These are phyloP conservation scores for Tenthredo amoena DNA, from an alignment of 2,888 invertebrate genomes.

Conservation along the genomic window DNA sequence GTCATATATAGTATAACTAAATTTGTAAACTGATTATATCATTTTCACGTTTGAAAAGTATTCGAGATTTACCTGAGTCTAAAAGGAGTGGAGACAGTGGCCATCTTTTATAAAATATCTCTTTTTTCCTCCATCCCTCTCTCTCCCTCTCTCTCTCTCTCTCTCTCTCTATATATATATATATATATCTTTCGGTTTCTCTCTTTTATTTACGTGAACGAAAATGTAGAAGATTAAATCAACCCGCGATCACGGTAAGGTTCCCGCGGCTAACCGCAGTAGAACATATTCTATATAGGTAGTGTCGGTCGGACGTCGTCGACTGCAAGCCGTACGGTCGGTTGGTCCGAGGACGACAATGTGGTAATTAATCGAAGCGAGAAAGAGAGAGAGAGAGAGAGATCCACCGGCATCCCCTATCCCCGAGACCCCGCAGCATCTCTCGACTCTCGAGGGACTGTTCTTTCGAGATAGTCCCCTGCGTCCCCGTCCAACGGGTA, in stretches of 20 bases:
- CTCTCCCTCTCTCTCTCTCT: background rate
- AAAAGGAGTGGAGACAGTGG: conserved; percentile 11
- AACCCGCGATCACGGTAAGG: conserved; percentile 59
- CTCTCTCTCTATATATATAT: background rate
- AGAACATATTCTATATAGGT: conserved; percentile 61
- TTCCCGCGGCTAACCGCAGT: conserved; percentile 67
- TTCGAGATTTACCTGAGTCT: conserved; percentile 9
- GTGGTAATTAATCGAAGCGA: conserved; percentile 77
- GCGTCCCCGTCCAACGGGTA: conserved; percentile 36
- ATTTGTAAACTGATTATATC: background rate
- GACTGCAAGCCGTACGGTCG: conserved; percentile 31
- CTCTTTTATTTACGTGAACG: conserved; percentile 60
- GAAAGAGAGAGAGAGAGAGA: conserved; percentile 51
- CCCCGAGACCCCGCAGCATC: conserved; percentile 64
- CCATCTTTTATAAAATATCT: conserved; percentile 39
- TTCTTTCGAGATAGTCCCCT: conserved; percentile 70
- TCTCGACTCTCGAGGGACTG: conserved; percentile 49
- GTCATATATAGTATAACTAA: background rate
- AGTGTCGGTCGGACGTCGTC: conserved; percentile 53
- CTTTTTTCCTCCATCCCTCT: background rate
- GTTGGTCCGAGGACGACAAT: conserved; percentile 71
- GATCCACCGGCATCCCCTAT: conserved; percentile 56
- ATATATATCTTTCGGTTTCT: background rate
- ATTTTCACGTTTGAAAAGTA: background rate
- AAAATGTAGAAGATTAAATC: conserved; percentile 70